Conservation (phyloP, 1,140 invertebrate genomes). For the Heliconius hermathena region DNA sequence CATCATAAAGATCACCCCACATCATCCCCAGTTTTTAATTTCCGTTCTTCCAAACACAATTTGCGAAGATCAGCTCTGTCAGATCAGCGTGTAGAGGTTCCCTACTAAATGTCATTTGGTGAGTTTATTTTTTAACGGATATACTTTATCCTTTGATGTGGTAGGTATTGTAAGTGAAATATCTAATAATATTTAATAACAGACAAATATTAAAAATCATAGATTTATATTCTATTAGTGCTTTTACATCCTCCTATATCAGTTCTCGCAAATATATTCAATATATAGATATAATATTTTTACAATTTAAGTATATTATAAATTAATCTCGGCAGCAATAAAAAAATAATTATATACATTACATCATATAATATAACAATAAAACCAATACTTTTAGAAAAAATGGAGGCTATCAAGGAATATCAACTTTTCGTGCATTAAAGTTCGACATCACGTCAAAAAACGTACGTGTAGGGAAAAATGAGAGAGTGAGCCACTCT, state of each 20-base stretch:
- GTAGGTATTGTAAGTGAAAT: not conserved
- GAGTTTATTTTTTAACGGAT: constrained; percentile 44
- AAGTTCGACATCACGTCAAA: constrained; percentile 2
- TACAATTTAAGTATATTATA: too few species aligned
- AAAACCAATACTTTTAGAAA: not conserved
- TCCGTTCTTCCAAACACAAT: constrained; percentile 51
- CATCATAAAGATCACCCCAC: not conserved
- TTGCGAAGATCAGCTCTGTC: constrained; percentile 42
- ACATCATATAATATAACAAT: not conserved
- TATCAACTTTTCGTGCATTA: not conserved
- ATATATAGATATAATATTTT: too few species aligned
- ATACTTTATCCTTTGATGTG: constrained; percentile 19
- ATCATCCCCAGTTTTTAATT: constrained; percentile 43
- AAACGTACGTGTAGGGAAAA: constrained; percentile 18
- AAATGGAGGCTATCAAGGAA: not conserved
- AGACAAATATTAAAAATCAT: too few species aligned
- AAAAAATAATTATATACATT: too few species aligned
- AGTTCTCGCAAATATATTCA: too few species aligned
- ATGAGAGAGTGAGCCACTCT: constrained; percentile 6
- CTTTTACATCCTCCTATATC: too few species aligned
- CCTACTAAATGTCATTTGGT: constrained; percentile 39
- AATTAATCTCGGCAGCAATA: too few species aligned
- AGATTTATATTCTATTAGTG: too few species aligned
- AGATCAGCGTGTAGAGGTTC: constrained; percentile 46
- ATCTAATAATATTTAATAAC: too few species aligned